Percentiles rank a stretch among this genome's conserved stretches.
Conservation (phyloP, 2,113 vertebrate species). For the Barnardius zonarius region DNA sequence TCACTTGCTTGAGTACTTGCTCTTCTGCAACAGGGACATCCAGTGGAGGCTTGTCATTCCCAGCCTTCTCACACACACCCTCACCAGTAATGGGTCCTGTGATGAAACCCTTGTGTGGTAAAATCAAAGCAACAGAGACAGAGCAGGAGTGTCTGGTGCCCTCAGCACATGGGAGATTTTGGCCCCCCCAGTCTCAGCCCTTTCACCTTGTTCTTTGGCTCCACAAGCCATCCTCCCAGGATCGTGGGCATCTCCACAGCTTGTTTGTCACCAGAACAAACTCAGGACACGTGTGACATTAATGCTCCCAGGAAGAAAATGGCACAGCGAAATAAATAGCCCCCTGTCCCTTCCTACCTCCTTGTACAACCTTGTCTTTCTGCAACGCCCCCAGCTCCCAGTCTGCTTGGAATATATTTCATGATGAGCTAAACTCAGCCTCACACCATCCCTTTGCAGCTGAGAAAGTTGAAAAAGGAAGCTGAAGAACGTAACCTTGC, state of each 20-base stretch:
- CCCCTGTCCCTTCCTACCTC: not conserved
- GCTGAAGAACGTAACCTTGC: constrained; percentile 17
- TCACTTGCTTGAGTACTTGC: not conserved
- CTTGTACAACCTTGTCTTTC: constrained; percentile 35
- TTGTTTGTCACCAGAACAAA: not conserved
- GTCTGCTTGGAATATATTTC: constrained; percentile 20
- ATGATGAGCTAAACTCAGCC: constrained; percentile 26
- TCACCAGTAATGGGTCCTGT: rapidly evolving
- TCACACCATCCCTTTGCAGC: constrained; percentile 12
- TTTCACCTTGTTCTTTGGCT: not conserved
- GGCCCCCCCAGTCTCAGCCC: not conserved
- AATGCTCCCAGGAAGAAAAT: not conserved
- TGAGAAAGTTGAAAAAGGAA: constrained; percentile 31
- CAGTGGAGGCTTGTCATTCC: not conserved
- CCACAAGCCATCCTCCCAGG: not conserved
- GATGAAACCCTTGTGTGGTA: not conserved
- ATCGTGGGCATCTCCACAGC: not conserved
- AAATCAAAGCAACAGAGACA: not conserved
- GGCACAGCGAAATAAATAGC: not conserved
- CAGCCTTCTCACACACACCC: rapidly evolving
- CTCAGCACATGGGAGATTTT: not conserved
- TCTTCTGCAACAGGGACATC: not conserved
- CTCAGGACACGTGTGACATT: not conserved
- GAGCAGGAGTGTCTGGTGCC: not conserved
- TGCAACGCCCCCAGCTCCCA: constrained; percentile 17